Base-by-base conservation (phyloP, 2,113 vertebrate genomes). In the Noturus placidus region DNA sequence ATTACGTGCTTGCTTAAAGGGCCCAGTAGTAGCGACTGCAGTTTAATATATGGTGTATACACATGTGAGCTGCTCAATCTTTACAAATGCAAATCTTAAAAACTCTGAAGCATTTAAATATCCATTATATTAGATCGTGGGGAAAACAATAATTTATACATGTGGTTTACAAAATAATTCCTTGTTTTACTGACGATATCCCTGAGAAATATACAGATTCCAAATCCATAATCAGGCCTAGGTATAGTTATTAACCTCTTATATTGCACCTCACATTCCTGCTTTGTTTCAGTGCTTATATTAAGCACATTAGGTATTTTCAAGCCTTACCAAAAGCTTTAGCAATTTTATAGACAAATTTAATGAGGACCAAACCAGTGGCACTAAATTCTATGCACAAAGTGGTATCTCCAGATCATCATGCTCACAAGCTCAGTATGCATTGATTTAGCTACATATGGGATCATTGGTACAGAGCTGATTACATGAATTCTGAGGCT, bases 261-360 rank as follows among this genome's bases (percentile, higher is more conserved):
- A 25, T 33, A 30, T 84, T 22, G 77, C 30, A 84, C 65, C 1
- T 74, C 69, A 57, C 22, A 35, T 72, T 70, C 30, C 25, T 72
- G 50, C 67, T 56, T 84, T 84, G 67, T 46, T 86, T 77, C 35
- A 61, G 72, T 46, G 35, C 50, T n/a, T 59, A 63, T 30, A 6
- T 61, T 86, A 76, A 86, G 84, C 72, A 78, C 4, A 25, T 81
- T 59, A 35, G 42, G 8, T 63, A 63, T 35, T 83, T 82, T 83
- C 8, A 84, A 56, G 30, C 50, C 83, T 83, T 46, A 22, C 25
- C 27, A 50, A 83, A 67, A 54, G 63, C 63, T 54, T 67, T 54
- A 30, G 7, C 2, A 20, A 50, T 65, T 38, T 50, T 25, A n/a
- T 19, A 52, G 61, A 52, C 35, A 1, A 63, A 10, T 17, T n/a